Evolutionary conservation across 2,888 invertebrate genomes (phyloP).

Genomic region (Sericinus montela): DNA sequence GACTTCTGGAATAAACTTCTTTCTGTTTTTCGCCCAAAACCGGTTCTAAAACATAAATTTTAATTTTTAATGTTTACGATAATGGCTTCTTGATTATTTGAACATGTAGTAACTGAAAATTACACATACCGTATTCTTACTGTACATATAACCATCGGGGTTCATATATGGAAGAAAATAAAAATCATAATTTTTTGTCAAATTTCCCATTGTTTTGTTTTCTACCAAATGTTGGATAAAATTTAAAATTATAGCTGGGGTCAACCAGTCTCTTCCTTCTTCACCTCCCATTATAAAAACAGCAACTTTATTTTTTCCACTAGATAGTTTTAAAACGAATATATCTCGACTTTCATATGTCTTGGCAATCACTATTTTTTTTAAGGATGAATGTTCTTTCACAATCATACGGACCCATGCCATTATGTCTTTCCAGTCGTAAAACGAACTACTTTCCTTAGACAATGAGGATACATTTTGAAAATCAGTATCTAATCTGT

Average conservation of each 20-base stretch:
- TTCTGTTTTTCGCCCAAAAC: slow-evolving; percentile 59
- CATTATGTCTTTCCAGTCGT: slow-evolving; percentile 35
- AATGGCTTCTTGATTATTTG: too few relatives aligned
- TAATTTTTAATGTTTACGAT: neutral
- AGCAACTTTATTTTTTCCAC: slow-evolving; percentile 33
- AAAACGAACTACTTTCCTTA: slow-evolving; percentile 29
- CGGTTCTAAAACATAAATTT: slow-evolving; percentile 36
- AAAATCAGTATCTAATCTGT: neutral
- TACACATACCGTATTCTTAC: slow-evolving; percentile 39
- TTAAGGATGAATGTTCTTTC: slow-evolving; percentile 30
- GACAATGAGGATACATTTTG: neutral
- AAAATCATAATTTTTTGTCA: slow-evolving; percentile 45
- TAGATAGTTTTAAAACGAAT: slow-evolving; percentile 45
- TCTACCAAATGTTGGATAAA: slow-evolving; percentile 39
- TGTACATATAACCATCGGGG: slow-evolving; percentile 64
- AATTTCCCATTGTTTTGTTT: slow-evolving; percentile 22
- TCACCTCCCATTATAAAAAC: slow-evolving; percentile 63
- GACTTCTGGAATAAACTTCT: slow-evolving; percentile 37
- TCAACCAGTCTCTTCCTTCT: slow-evolving; percentile 57
- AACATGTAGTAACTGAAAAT: neutral
- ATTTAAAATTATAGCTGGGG: slow-evolving; percentile 49
- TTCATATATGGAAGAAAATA: slow-evolving; percentile 62
- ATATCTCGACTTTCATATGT: slow-evolving; percentile 53
- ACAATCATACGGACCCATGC: slow-evolving; percentile 36
- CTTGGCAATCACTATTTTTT: slow-evolving; percentile 42